Percentiles rank a stretch among this genome's conserved stretches.
Evolutionary conservation across 2,888 invertebrate genomes (phyloP).

Genomic region (Macrophya annulata): DNA sequence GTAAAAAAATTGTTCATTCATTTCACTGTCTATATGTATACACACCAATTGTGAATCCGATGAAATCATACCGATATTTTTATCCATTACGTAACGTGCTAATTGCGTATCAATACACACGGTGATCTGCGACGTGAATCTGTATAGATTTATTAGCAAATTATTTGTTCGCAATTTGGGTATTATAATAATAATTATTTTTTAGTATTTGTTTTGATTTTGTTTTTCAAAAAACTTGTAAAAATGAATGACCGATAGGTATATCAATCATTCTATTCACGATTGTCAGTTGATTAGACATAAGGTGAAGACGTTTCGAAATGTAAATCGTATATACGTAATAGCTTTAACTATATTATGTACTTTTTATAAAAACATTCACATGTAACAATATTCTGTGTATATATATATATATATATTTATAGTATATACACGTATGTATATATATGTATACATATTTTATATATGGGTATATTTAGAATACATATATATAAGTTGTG

Average conservation of each 20-base stretch:
- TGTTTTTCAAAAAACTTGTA: neutral
- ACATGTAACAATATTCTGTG: neutral
- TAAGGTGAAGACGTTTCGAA: neutral
- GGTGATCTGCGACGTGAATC: neutral
- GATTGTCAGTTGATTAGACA: neutral
- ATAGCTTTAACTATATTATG: neutral
- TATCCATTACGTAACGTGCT: constrained; percentile 10
- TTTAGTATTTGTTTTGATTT: no score
- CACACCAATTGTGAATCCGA: neutral
- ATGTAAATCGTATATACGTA: neutral
- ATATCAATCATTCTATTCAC: neutral
- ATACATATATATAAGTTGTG: no score
- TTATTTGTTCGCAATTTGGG: neutral
- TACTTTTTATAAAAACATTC: constrained; percentile 11
- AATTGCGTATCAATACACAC: neutral
- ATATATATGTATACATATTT: neutral
- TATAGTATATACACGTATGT: neutral
- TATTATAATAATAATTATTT: neutral
- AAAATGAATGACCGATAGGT: neutral
- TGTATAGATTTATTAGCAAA: neutral
- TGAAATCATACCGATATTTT: constrained; percentile 28
- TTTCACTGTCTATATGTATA: no score
- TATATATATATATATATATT: no score
- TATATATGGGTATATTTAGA: no score
- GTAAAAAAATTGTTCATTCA: no score